These are phyloP conservation scores for Mormyrus proboscirostris DNA, from an alignment of 2,797 vertebrate genomes.

Conservation along the genomic window DNA sequence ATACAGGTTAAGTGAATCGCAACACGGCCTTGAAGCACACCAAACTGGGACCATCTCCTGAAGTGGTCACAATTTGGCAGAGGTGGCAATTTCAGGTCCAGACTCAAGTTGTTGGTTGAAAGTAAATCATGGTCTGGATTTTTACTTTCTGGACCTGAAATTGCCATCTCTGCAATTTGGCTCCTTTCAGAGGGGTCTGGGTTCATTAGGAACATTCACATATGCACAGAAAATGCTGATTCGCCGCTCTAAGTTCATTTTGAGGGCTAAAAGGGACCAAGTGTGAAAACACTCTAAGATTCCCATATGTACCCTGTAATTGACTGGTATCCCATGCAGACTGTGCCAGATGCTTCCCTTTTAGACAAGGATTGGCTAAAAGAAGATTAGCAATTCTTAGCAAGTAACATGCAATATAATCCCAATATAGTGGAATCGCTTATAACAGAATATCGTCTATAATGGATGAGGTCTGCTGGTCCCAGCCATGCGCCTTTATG, in stretches of 20 bases:
- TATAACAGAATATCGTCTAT: too few species aligned
- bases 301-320: neutral
- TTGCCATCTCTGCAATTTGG: neutral
- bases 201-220: neutral
- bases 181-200: neutral
- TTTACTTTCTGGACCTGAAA: too few species aligned
- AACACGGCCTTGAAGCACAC: neutral
- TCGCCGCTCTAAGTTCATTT: neutral
- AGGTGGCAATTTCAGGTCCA: too few species aligned
- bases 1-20: neutral
- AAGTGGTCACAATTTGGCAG: neutral
- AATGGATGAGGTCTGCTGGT: too few species aligned
- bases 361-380: neutral
- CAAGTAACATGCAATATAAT: slow-evolving; percentile 23
- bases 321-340: neutral
- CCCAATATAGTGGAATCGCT: too few species aligned
- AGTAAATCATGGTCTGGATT: too few species aligned
- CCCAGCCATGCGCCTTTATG: too few species aligned
- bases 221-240: neutral
- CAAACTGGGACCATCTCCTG: neutral
- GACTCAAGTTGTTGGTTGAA: too few species aligned
- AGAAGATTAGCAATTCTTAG: neutral
- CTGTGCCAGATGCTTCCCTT: neutral
- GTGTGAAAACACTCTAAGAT: neutral
- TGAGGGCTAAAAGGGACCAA: neutral